Percentiles rank a stretch among this genome's conserved stretches.
phyloP scores from a whole-genome alignment of 2,888 invertebrate genomes.

The Macropis europaea region DNA sequence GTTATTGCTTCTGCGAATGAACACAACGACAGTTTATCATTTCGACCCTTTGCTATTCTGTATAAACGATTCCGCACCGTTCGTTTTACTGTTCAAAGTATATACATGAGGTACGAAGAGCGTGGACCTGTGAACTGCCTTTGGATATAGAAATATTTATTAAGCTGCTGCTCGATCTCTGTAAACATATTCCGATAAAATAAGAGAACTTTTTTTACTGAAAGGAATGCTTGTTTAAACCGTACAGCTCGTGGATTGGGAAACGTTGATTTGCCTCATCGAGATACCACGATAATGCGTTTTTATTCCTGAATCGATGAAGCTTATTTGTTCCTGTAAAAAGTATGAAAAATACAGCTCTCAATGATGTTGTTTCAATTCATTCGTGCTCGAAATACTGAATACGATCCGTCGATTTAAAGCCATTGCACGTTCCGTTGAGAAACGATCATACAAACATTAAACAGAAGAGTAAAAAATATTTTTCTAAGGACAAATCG shows the following conservation, averaged over 20 bases:
- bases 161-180: not conserved
- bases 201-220: not conserved
- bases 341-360: not conserved
- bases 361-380: not conserved
- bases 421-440: not conserved
- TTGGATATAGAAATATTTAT: not conserved
- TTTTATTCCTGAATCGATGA: not conserved
- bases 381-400: constrained; percentile 1
- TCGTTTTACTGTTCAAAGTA: not conserved
- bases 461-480: constrained; percentile 7
- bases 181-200: not conserved
- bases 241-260: constrained; percentile 15
- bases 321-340: not conserved
- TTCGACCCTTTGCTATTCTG: not conserved
- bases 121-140: constrained; percentile 12
- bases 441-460: not conserved
- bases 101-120: not conserved
- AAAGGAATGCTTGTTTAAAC: not conserved
- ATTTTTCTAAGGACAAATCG: constrained; percentile 30
- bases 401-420: not conserved
- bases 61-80: not conserved
- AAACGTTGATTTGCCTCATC: constrained; percentile 30
- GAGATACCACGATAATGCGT: constrained; percentile 30
- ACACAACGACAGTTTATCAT: not conserved
- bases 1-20: not conserved